Base-by-base conservation (phyloP, 2,888 invertebrate genomes). In the Orthosia gracilis region DNA sequence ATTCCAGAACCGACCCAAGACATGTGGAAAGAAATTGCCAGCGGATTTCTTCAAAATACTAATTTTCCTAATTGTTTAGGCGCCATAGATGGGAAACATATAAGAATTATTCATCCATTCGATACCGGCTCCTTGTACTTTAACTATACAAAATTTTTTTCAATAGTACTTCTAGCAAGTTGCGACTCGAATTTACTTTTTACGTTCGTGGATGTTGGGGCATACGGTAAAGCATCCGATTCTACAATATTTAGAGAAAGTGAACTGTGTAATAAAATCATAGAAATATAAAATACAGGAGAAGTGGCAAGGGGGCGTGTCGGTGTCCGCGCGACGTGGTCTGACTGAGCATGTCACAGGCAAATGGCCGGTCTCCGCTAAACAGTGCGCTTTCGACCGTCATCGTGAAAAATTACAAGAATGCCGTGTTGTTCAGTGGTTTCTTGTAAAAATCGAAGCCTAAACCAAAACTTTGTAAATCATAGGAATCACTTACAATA, bases 101-200 rank as follows among this genome's bases (percentile, higher is more conserved):
- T 76, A 55, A 78, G 79, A 73, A 82, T 85, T 70, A 85, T 79
- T 76, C 78, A 82, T 73, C 77, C 82, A 77, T 70, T 68, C 62
- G 71, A 80, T 49, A 62, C 62, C 21, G 62, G 62, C 21, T 62
- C 62, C 62, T 62, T 62, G 45, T 62, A 62, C 45, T 62, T 62
- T 62, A 62, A 47, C 47, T 45, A 47, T 61, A 61, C 40, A 15
- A 2, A 1, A 0, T 2, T 7, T 23, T 23, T 17, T 47, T 47
- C 62, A 47, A 62, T 62, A 62, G 45, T 23, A 47, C 61, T 61
- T 61, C 40, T 61, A 59, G 59, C 59, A 61, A 78, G 62, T 74
- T 79, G 82, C 65, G 86, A 87, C 80, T 80, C 83, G 59, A 84
- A 86, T 79, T 88, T 76, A 73, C 76, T 80, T 80, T 88, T 88